Conservation (phyloP, 1,140 invertebrate species). For the Penaeus japonicus region DNA sequence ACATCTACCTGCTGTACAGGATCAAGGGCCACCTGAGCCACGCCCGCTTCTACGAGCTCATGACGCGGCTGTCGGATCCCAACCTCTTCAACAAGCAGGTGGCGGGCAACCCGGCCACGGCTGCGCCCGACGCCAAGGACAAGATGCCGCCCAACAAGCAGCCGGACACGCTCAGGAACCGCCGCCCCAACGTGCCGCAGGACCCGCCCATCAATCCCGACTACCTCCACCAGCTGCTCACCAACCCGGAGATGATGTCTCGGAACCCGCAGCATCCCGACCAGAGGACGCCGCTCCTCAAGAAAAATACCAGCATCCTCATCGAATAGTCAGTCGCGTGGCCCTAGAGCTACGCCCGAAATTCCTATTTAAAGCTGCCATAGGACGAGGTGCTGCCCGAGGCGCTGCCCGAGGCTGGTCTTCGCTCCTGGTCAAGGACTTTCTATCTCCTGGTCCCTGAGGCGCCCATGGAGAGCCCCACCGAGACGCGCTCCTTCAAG, state of each 20-base stretch:
- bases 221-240: constrained; percentile 31
- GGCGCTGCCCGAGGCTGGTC: too few species aligned
- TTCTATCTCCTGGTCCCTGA: too few species aligned
- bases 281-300: constrained; percentile 34
- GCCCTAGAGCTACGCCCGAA: background rate
- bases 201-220: constrained; percentile 48
- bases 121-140: constrained; percentile 8
- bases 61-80: constrained; percentile 41
- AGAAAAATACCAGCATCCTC: constrained; percentile 50
- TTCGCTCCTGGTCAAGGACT: too few species aligned
- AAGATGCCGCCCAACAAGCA: constrained; percentile 36
- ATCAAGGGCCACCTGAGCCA: constrained; percentile 46
- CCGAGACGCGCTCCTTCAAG: too few species aligned
- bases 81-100: constrained; percentile 4
- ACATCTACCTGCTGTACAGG: constrained; percentile 48
- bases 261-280: constrained; percentile 15
- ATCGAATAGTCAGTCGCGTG: constrained; percentile 26
- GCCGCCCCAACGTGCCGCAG: constrained; percentile 36
- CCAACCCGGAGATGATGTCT: constrained; percentile 36
- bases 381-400: too few species aligned
- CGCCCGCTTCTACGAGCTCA: constrained; percentile 41
- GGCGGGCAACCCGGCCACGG: background rate
- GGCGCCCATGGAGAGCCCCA: too few species aligned
- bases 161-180: constrained; percentile 30
- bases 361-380: background rate